Base-by-base conservation (phyloP, 1,140 invertebrate genomes). In the Philopotamus ludificatus region DNA sequence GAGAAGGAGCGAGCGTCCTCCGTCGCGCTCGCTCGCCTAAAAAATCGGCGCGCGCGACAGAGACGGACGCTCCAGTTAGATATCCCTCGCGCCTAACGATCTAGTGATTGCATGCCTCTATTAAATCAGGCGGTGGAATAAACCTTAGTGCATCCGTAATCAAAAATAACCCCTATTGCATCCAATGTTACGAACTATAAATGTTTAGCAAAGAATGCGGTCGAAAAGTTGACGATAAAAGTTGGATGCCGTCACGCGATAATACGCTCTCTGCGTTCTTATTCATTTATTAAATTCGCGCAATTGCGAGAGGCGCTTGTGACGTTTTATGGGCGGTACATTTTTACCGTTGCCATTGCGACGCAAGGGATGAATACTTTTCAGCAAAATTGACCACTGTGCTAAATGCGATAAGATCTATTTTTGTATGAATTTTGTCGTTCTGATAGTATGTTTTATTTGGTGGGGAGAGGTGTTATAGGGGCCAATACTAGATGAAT, bases 61-160 rank as follows among this genome's bases (percentile, higher is more conserved):
- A 22, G 58, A 57, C 28, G 61, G 26, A 20, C 15, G 34, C 7
- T 39, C n/a, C 20, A 2, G 20, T 16, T 7, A 34, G 53, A 23
- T 25, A 9, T 45, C 18, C 16, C 22, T 20, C 39, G 39, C 10
- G n/a, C n/a, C n/a, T 28, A 15, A 58, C 53, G 39, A 57, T 65
- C 55, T 63, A 51, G 57, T 55, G 66, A 68, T 68, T 68, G 66
- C 66, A 64, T 49, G 57, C 22, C 47, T 59, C 57, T 65, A 65
- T 65, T 68, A 64, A 65, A 68, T 68, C 62, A 65, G 44, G 34
- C 62, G 53, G 41, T 45, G 55, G 22, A 22, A 16, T 15, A 60
- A 42, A 22, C 54, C 22, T 42, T 57, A 57, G 34, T 42, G 3
- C 34, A 20, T 4, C 1, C 3, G n/a, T n/a, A n/a, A n/a, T n/a